Base-by-base conservation (phyloP, 1,140 invertebrate genomes). In the Protaetia brevitarsis region DNA sequence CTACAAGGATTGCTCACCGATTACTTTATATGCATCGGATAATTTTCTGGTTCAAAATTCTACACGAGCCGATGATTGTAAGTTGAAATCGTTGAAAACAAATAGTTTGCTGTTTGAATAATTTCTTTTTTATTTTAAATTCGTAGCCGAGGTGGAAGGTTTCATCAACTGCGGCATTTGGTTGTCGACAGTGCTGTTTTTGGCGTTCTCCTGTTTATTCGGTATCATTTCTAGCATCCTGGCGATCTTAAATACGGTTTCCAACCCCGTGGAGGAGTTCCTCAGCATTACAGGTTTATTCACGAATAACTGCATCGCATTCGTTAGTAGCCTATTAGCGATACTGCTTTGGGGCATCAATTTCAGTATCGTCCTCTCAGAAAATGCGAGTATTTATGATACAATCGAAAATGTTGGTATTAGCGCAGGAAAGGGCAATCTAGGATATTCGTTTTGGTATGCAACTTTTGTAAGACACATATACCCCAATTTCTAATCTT, bases 381-480 rank as follows among this genome's bases (percentile, higher is more conserved):
- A 62, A 8, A 62, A 34, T 27, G 31, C 16, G 3, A 13, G 29
- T 8, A 36, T 62, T 3, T 36, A 16, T n/a, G 60, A 62, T 34
- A 62, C 60, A 3, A 62, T 62, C 29, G n/a, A 6, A 7, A 2
- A 0, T 1, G 16, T 13, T 34, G 60, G 30, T 2, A 13, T 5
- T 62, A 34, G 27, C 13, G 31, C 1, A 2, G 57, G 57, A 28
- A 10, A 62, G 16, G 19, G 3, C n/a, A 23, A n/a, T 10, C 10
- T 62, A 23, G 31, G 31, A 1, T 62, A 62, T 23, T 62, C 60
- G 29, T 62, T 19, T 36, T 62, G 60, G 60, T 62, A 62, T 21
- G 10, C 30, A 3, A 8, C 6, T n/a, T n/a, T n/a, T n/a, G n/a
- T n/a, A n/a, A n/a, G n/a, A n/a, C n/a, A n/a, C n/a, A n/a, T n/a